Evolutionary conservation across 2,113 vertebrate species (phyloP).

Genomic region (Proterorhinus semilunaris): DNA sequence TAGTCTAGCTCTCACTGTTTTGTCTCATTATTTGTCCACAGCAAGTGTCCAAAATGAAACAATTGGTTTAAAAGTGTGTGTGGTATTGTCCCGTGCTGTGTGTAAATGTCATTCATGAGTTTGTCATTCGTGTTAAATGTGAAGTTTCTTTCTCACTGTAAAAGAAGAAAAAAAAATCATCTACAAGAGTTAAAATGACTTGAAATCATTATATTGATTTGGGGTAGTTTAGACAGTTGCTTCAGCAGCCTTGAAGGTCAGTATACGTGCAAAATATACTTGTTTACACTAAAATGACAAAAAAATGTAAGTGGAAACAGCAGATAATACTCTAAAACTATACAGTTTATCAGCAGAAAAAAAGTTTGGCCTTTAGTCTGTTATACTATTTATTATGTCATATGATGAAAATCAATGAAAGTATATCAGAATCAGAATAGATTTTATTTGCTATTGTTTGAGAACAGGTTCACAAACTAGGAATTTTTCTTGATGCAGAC

Average conservation of each 20-base stretch:
- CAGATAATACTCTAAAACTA: no score
- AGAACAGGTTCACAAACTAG: no score
- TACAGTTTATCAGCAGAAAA: no score
- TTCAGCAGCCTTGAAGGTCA: no score
- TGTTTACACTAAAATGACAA: background rate
- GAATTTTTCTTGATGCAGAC: no score
- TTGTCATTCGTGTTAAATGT: conserved; percentile 33
- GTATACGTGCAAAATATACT: background rate
- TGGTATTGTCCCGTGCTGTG: conserved; percentile 27
- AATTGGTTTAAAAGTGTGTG: conserved; percentile 29
- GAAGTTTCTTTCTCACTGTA: conserved; percentile 18
- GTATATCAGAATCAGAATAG: no score
- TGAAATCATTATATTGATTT: background rate
- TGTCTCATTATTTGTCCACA: conserved; percentile 17
- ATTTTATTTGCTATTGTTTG: no score
- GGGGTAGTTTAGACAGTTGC: background rate
- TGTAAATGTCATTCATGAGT: conserved; percentile 8
- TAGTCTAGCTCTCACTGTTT: conserved; percentile 44
- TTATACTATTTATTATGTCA: no score
- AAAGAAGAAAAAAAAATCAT: background rate
- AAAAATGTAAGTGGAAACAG: no score
- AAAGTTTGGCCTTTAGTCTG: no score
- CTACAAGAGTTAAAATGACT: background rate
- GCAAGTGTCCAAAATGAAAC: conserved; percentile 64
- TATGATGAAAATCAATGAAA: no score